These are phyloP conservation scores for Geophilus truncorum DNA, from an alignment of 2,888 invertebrate species.

Conservation along the genomic window DNA sequence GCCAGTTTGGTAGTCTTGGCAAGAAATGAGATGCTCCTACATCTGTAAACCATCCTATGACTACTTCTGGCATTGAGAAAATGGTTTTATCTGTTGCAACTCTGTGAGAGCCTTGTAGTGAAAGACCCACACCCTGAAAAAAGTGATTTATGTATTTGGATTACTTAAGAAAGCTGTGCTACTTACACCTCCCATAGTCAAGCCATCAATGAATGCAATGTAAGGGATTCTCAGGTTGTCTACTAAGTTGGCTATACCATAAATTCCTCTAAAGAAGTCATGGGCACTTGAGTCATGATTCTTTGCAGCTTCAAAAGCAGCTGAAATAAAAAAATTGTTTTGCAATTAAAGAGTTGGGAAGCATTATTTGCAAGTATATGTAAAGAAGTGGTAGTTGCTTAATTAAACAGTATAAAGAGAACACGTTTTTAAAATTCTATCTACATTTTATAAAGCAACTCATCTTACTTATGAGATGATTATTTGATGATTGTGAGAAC, in stretches of 20 bases:
- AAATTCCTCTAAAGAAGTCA: slow-evolving; percentile 75
- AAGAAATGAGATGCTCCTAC: slow-evolving; percentile 92
- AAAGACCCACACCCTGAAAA: slow-evolving; percentile 75
- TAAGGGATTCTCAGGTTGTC: slow-evolving; percentile 81
- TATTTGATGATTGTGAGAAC: no score
- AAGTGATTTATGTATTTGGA: neutral
- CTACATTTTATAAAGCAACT: no score
- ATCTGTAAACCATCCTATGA: slow-evolving; percentile 92
- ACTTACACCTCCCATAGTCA: slow-evolving; percentile 86
- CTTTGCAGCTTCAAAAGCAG: slow-evolving; percentile 63
- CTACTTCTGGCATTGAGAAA: slow-evolving; percentile 98
- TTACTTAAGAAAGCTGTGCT: no score
- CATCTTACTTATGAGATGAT: no score
- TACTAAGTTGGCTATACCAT: slow-evolving; percentile 56
- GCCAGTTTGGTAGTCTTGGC: slow-evolving; percentile 72
- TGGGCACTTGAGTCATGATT: slow-evolving; percentile 57
- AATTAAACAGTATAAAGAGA: no score
- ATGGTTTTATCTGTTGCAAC: slow-evolving; percentile 91
- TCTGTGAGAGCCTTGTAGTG: slow-evolving; percentile 87
- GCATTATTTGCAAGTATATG: no score
- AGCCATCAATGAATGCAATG: slow-evolving; percentile 86
- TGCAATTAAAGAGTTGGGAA: no score
- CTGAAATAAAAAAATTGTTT: slow-evolving; percentile 64
- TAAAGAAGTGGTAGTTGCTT: no score
- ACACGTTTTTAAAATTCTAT: no score